A percentile compares a stretch with the other conserved stretches of the same genome.
Conservation (phyloP, 2,888 invertebrate genomes). For the Cephalotes varians region DNA sequence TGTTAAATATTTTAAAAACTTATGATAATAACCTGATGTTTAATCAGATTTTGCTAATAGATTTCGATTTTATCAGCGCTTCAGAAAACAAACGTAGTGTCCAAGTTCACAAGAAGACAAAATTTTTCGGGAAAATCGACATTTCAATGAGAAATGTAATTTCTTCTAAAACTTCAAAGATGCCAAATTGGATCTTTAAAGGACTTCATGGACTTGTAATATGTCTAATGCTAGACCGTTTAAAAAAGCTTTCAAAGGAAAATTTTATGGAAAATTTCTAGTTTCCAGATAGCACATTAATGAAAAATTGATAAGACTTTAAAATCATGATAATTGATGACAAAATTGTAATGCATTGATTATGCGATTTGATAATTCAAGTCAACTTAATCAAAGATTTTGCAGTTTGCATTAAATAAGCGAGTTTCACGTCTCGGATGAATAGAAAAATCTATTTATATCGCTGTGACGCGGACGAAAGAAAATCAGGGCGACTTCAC, state of each 20-base stretch:
- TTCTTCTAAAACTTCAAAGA: constrained; percentile 16
- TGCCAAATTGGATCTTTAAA: not conserved
- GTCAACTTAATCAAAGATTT: not conserved
- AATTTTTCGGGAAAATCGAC: constrained; percentile 13
- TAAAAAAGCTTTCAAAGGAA: constrained; percentile 17
- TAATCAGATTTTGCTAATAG: not conserved
- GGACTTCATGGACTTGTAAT: not conserved
- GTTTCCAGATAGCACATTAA: not conserved
- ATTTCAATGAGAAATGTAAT: constrained; percentile 19
- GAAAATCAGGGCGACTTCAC: constrained; percentile 39
- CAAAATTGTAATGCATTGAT: not conserved
- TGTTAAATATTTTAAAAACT: not conserved
- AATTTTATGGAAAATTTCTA: not conserved
- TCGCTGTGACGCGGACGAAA: constrained; percentile 1
- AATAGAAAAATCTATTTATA: constrained; percentile 46
- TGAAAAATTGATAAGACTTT: not conserved
- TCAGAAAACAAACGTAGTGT: not conserved
- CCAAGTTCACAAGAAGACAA: not conserved
- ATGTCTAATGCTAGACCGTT: not conserved
- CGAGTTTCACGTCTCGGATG: constrained; percentile 6
- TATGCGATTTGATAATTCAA: not conserved
- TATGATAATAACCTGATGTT: not conserved
- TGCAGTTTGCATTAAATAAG: constrained; percentile 1
- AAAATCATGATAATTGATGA: not conserved
- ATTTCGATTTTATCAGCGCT: not conserved